Percentiles rank a stretch among this genome's conserved stretches.
Conservation (phyloP, 2,797 vertebrate genomes). For the Hozukius guyotensis region DNA sequence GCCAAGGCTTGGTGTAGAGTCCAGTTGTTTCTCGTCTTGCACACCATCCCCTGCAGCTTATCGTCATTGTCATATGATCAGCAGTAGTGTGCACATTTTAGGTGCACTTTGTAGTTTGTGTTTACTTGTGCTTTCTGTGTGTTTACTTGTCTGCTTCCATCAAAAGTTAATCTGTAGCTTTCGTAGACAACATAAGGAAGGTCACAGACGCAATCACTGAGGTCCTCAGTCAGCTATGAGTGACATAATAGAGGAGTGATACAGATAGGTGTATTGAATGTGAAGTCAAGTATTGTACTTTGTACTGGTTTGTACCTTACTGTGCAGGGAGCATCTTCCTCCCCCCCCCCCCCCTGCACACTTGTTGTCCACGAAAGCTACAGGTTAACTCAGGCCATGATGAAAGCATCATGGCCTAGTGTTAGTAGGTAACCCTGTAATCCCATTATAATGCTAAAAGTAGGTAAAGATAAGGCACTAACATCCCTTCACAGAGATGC, state of each 20-base stretch:
- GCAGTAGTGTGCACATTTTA: not conserved
- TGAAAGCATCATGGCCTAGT: not conserved
- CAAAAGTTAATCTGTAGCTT: not conserved
- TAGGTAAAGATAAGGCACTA: not conserved
- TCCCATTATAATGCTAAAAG: constrained; percentile 10
- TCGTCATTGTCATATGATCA: constrained; percentile 10
- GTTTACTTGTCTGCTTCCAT: not conserved
- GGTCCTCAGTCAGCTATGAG: not conserved
- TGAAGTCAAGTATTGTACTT: not conserved
- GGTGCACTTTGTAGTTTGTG: not conserved
- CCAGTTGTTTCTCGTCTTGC: not conserved
- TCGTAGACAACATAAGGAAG: not conserved
- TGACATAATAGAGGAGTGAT: not conserved
- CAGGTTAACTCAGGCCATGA: not conserved
- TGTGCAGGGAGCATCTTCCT: no score
- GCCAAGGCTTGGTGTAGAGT: not conserved
- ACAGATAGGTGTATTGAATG: not conserved
- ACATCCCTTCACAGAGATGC: not conserved
- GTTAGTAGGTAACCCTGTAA: not conserved
- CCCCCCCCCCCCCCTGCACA: no score
- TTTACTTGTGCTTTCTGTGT: not conserved
- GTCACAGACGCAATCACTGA: not conserved
- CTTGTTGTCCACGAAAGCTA: not conserved
- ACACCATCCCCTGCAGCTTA: not conserved
- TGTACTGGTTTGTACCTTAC: not conserved